Conservation (phyloP, 2,888 invertebrate genomes). For the Pristionchus entomophagus region DNA sequence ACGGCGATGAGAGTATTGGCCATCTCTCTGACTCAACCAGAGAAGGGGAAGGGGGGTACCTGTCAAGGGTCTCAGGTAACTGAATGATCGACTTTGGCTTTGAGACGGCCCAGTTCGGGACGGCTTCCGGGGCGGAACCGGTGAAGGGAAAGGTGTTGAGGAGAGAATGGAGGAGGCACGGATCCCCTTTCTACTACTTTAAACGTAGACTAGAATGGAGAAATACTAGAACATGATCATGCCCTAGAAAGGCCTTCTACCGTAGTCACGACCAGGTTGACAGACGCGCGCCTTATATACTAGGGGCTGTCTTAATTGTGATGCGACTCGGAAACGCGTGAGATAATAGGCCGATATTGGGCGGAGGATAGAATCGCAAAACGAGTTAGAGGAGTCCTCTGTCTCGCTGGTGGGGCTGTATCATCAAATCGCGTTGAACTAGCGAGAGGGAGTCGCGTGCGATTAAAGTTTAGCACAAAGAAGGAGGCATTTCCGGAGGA, state of each 20-base stretch:
- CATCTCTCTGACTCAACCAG: not conserved
- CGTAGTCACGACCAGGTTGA: not conserved
- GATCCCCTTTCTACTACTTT: not conserved
- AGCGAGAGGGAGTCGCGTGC: not conserved
- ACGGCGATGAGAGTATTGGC: not conserved
- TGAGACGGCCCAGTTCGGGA: not conserved
- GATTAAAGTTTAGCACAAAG: not conserved
- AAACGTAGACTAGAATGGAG: not conserved
- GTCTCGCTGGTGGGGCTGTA: too few species aligned
- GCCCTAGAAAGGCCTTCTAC: too few species aligned
- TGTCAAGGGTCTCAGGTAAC: not conserved
- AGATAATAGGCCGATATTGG: not conserved
- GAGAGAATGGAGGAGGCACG: not conserved
- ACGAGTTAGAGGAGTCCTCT: not conserved
- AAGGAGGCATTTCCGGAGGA: not conserved
- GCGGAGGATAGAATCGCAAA: not conserved
- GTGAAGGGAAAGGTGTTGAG: not conserved
- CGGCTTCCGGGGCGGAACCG: conserved; percentile 39
- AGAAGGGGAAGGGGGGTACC: not conserved
- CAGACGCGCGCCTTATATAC: not conserved
- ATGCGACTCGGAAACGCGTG: not conserved
- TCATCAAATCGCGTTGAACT: not conserved
- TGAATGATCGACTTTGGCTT: not conserved
- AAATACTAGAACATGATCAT: not conserved
- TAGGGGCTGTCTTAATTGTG: not conserved